Evolutionary conservation across 2,797 vertebrate genomes (phyloP).

Genomic region (Molossus alvarezi): DNA sequence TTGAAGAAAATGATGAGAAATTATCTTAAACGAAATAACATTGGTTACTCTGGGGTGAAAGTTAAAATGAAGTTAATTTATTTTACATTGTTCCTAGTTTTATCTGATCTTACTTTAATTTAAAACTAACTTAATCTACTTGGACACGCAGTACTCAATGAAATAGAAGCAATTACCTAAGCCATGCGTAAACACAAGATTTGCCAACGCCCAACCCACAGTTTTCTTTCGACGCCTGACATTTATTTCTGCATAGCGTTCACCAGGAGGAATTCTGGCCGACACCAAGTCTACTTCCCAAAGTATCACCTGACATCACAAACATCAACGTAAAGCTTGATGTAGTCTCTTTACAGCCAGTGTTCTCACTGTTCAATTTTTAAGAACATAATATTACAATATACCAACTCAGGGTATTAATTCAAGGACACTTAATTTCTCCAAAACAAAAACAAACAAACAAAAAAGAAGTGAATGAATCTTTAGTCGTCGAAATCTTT

Average conservation of each 20-base stretch:
- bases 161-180: constrained; percentile 66
- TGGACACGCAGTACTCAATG: constrained; percentile 35
- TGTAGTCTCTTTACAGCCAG: not conserved
- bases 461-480: not conserved
- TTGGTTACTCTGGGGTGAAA: constrained; percentile 68
- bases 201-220: not conserved
- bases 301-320: not conserved
- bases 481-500: not conserved
- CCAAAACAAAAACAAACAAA: not conserved
- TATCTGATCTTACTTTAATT: constrained; percentile 79
- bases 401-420: not conserved
- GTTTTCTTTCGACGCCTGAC: not conserved
- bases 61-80: constrained; percentile 77
- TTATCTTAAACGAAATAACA: constrained; percentile 70
- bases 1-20: constrained; percentile 69
- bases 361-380: not conserved
- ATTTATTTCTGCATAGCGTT: not conserved
- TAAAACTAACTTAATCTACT: constrained; percentile 75
- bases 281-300: not conserved
- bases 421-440: not conserved
- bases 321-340: not conserved
- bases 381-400: not conserved
- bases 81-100: constrained; percentile 65
- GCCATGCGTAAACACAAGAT: constrained; percentile 27
- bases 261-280: not conserved